Base-by-base conservation (phyloP, 2,888 invertebrate species). In the Hydroisotoma schaefferi region DNA sequence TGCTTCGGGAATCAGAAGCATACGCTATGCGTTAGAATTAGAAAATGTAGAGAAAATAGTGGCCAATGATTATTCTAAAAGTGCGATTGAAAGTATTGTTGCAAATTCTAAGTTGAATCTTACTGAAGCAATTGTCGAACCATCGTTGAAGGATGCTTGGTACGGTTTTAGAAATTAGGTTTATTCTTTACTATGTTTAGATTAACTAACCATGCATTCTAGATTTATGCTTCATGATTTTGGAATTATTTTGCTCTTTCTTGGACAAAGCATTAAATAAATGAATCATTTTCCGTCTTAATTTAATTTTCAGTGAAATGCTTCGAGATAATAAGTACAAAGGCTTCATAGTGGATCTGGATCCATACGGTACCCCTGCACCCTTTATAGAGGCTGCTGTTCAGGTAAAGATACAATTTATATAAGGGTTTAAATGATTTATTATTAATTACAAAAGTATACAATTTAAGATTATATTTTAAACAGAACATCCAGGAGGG, bases 311-410 rank as follows among this genome's bases (percentile, higher is more conserved):
- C 23, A 94, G 92, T 70, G 84, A 88, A 78, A 75, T 92, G 1
- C 93, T 95, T 93, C 89, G 92, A 74, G 81, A 85, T 71, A 86
- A 88, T 73, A 84, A 86, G 53, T 80, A 61, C 40, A 27, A 43
- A 18, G 58, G 57, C 55, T 54, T 61, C 20, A 91, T 86, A 0
- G 85, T 99, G 54, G 99, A 99, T 77, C 78, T 99, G 59, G 99
- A 99, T 79, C 99, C 99, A 0, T 99, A 98, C 71, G 99, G 99
- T 1, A 92, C 93, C 73, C 94, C 99, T 0, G 86, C 91, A 1
- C 84, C 85, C 40, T 99, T 99, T 78, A 80, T 99, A 0, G 94
- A 95, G 75, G 83, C 88, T 0, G 92, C 94, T 0, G 86, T 97
- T 0, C 80, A 80, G 70, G 69, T 67, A 55, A n/a, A n/a, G n/a